Evolutionary conservation across 2,113 vertebrate species (phyloP).

Genomic region (Capreolus pygargus): DNA sequence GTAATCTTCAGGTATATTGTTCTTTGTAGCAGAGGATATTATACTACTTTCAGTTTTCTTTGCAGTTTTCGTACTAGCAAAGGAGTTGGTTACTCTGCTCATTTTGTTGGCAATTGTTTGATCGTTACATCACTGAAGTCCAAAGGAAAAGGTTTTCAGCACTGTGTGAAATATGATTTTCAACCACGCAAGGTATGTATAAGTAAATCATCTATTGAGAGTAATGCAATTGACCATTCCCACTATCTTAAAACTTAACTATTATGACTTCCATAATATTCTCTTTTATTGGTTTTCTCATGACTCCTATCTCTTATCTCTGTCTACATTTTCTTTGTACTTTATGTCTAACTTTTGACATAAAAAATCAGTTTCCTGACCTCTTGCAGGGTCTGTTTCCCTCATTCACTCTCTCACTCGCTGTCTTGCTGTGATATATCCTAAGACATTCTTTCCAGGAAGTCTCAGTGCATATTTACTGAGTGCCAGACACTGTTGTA

Average conservation of each 20-base stretch:
- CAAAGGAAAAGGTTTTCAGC: slow-evolving; percentile 99
- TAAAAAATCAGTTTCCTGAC: not conserved
- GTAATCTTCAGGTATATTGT: not conserved
- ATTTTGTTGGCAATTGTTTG: slow-evolving; percentile 97
- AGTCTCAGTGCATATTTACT: not conserved
- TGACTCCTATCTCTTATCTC: not conserved
- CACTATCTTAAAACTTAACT: not conserved
- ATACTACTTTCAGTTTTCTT: slow-evolving; percentile 43
- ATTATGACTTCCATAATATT: not conserved
- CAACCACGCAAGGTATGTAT: slow-evolving; percentile 94
- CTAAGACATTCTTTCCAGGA: not conserved
- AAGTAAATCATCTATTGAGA: not conserved
- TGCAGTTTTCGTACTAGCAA: slow-evolving; percentile 97
- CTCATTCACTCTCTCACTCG: not conserved
- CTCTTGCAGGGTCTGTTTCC: not conserved
- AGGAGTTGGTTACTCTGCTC: slow-evolving; percentile 97
- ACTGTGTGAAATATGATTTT: slow-evolving; percentile 98
- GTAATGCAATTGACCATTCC: not conserved
- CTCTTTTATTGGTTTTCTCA: not conserved
- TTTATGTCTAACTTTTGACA: not conserved
- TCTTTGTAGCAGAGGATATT: slow-evolving; percentile 25
- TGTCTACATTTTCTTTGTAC: not conserved
- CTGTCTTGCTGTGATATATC: not conserved
- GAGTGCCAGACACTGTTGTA: not conserved
- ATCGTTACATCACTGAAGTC: slow-evolving; percentile 97